These are phyloP conservation scores for Dromius quadrimaculatus DNA, from an alignment of 2,888 invertebrate genomes.

Conservation along the genomic window DNA sequence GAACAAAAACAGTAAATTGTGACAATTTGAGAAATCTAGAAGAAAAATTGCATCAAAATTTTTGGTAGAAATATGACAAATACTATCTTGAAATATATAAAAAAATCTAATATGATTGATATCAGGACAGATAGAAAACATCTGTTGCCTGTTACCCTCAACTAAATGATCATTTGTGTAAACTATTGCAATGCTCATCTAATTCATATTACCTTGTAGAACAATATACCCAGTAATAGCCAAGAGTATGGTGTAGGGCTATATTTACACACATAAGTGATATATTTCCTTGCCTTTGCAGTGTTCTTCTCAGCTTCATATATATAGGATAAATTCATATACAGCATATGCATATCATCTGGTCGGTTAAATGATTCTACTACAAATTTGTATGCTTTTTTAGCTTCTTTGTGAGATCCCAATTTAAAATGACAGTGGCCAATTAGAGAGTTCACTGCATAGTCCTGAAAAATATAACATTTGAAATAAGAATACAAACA, in stretches of 20 bases:
- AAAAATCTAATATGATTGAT: no score
- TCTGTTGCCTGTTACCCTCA: no score
- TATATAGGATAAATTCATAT: conserved; percentile 60
- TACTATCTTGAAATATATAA: no score
- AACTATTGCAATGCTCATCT: no score
- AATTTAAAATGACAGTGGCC: conserved; percentile 61
- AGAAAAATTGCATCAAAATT: no score
- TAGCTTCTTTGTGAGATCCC: conserved; percentile 58
- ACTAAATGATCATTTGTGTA: no score
- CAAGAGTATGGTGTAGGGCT: conserved; percentile 64
- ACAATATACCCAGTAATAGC: conserved; percentile 60
- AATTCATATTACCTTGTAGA: conserved; percentile 56
- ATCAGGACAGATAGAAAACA: no score
- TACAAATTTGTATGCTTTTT: conserved; percentile 60
- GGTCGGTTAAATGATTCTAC: conserved; percentile 61
- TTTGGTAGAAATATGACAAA: no score
- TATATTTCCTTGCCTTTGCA: conserved; percentile 61
- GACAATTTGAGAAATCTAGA: no score
- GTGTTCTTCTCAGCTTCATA: conserved; percentile 58
- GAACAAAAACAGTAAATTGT: no score
- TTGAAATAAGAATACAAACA: no score
- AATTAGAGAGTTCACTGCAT: conserved; percentile 59
- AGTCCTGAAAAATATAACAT: conserved; percentile 60
- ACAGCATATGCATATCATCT: conserved; percentile 62
- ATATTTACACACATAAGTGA: conserved; percentile 62